Conservation (phyloP, 2,113 vertebrate genomes). For the Urocynchramus pylzowi region DNA sequence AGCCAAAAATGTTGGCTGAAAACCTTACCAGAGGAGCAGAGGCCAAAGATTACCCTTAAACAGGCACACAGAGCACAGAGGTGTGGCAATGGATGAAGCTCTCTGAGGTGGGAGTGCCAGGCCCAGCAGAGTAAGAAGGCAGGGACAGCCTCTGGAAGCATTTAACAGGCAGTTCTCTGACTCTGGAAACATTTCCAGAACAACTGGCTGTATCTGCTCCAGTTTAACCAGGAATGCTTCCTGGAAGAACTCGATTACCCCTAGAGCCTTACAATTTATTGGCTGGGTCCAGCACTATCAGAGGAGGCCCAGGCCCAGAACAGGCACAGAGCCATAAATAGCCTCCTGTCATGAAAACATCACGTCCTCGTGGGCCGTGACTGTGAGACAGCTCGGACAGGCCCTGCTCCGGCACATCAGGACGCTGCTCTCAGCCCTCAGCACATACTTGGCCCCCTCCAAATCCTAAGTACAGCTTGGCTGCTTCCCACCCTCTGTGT, state of each 20-base stretch:
- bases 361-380: neutral
- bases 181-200: conserved; percentile 31
- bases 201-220: neutral
- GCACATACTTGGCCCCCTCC: neutral
- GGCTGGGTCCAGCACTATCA: neutral
- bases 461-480: neutral
- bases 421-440: neutral
- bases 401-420: neutral
- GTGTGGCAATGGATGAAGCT: neutral
- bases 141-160: neutral
- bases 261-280: neutral
- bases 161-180: neutral
- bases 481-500: neutral
- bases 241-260: conserved; percentile 27
- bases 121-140: neutral
- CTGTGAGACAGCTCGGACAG: neutral
- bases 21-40: neutral
- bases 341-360: neutral
- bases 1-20: neutral
- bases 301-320: neutral
- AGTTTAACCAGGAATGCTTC: conserved; percentile 24
- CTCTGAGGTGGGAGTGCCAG: neutral
- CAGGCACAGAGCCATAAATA: conserved; percentile 9
- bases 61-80: neutral
- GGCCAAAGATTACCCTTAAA: neutral